Evolutionary conservation across 2,888 invertebrate species (phyloP).

Genomic region (Callosobruchus maculatus): DNA sequence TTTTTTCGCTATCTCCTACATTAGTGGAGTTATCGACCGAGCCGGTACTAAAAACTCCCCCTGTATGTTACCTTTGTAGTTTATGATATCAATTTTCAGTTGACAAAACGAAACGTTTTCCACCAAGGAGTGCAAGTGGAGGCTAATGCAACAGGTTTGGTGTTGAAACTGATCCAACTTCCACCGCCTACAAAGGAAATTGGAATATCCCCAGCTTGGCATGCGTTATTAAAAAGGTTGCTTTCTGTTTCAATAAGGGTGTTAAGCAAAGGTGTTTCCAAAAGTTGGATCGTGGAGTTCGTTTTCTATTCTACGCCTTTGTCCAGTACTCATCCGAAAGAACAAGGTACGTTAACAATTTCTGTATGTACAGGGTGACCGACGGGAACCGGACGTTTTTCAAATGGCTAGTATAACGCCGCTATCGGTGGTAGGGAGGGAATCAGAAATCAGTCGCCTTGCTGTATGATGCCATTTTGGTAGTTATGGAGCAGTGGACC

Average conservation of each 20-base stretch:
- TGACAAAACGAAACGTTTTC: slow-evolving; percentile 76
- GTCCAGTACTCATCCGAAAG: slow-evolving; percentile 75
- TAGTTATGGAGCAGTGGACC: too few relatives aligned
- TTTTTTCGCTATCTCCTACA: too few relatives aligned
- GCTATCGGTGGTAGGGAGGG: too few relatives aligned
- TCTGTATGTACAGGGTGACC: too few relatives aligned
- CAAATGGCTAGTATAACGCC: too few relatives aligned
- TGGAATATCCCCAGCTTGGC: slow-evolving; percentile 57
- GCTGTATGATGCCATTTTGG: too few relatives aligned
- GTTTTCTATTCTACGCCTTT: slow-evolving; percentile 81
- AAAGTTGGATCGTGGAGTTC: slow-evolving; percentile 88
- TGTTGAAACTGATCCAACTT: slow-evolving; percentile 72
- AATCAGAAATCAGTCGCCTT: too few relatives aligned
- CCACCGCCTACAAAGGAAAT: slow-evolving; percentile 60
- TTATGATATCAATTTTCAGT: slow-evolving; percentile 47
- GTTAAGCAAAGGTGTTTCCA: slow-evolving; percentile 72
- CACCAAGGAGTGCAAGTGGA: slow-evolving; percentile 93
- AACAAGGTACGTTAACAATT: slow-evolving; percentile 59
- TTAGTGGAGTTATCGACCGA: too few relatives aligned
- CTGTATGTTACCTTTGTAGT: too few relatives aligned
- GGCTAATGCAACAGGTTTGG: slow-evolving; percentile 83
- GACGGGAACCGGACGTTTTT: too few relatives aligned
- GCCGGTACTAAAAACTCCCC: too few relatives aligned
- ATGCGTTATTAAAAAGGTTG: slow-evolving; percentile 70
- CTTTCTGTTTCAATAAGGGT: slow-evolving; percentile 81